Evolutionary conservation across 2,113 vertebrate species (phyloP).

Genomic region (Brienomyrus longianalis): DNA sequence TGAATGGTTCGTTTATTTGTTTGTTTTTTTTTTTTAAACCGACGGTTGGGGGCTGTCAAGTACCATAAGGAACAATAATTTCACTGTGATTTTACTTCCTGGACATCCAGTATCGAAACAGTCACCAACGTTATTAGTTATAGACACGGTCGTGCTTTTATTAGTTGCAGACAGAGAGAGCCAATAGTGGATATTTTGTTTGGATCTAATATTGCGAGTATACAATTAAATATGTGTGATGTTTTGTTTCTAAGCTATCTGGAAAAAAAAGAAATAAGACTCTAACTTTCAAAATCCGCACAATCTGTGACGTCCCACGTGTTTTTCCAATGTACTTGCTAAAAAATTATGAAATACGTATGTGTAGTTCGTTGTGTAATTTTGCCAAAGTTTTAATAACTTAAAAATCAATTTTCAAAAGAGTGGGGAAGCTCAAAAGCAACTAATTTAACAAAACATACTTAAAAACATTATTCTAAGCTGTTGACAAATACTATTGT

Average conservation of each 20-base stretch:
- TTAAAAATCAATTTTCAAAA: background rate
- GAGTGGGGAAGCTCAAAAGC: background rate
- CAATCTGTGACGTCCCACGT: background rate
- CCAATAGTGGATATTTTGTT: background rate
- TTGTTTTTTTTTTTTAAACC: background rate
- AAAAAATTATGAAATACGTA: background rate
- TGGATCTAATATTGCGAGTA: background rate
- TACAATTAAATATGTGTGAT: background rate
- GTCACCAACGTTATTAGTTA: background rate
- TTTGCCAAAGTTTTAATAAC: background rate
- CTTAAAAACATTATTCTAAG: background rate
- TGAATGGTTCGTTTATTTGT: background rate
- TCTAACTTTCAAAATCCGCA: background rate
- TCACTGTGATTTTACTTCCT: background rate
- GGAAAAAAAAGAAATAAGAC: background rate
- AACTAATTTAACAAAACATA: background rate
- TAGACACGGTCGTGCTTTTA: background rate
- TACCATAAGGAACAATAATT: background rate
- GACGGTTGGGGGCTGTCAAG: background rate
- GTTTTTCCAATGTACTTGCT: background rate
- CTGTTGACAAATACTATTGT: background rate
- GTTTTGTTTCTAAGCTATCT: background rate
- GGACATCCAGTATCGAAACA: background rate
- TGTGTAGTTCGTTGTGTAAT: background rate
- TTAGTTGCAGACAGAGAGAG: background rate